A percentile compares a stretch with the other conserved stretches of the same genome.
These are phyloP conservation scores for Lonchura striata DNA, from an alignment of 2,113 vertebrate species.

Conservation along the genomic window DNA sequence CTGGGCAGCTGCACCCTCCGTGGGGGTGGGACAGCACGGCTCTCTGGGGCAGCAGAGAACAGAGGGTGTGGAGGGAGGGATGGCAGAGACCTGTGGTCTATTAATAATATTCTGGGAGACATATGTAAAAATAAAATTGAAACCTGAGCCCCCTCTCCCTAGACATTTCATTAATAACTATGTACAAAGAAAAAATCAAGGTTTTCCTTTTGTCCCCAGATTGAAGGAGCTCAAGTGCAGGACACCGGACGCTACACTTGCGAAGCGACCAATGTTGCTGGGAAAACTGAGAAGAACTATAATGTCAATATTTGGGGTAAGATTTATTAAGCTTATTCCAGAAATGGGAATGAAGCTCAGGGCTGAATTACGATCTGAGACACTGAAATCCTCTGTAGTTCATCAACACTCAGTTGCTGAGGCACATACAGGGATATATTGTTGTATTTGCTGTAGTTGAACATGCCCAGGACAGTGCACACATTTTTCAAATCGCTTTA, in stretches of 20 bases:
- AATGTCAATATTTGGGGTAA: slow-evolving; percentile 96
- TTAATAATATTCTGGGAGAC: background rate
- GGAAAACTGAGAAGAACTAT: slow-evolving; percentile 94
- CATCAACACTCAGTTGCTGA: background rate
- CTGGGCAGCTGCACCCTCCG: no score
- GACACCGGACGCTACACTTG: slow-evolving; percentile 94
- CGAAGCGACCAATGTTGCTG: slow-evolving; percentile 91
- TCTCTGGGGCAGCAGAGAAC: background rate
- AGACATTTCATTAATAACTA: background rate
- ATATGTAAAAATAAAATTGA: background rate
- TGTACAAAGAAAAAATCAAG: background rate
- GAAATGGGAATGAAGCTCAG: background rate
- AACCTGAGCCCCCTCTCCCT: background rate
- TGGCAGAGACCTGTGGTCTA: background rate
- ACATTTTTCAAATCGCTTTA: background rate
- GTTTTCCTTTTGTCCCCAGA: slow-evolving; percentile 71
- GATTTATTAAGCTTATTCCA: slow-evolving; percentile 16
- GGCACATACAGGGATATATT: background rate
- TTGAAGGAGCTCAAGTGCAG: slow-evolving; percentile 84
- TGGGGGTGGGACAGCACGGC: rapidly evolving
- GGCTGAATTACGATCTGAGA: background rate
- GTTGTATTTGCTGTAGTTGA: background rate
- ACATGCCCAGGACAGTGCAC: background rate
- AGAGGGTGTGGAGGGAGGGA: background rate
- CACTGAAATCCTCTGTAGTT: background rate